Evolutionary conservation across 2,888 invertebrate species (phyloP), one percentile per base, ranked within the genome.

Genomic region (Spodoptera picta): DNA sequence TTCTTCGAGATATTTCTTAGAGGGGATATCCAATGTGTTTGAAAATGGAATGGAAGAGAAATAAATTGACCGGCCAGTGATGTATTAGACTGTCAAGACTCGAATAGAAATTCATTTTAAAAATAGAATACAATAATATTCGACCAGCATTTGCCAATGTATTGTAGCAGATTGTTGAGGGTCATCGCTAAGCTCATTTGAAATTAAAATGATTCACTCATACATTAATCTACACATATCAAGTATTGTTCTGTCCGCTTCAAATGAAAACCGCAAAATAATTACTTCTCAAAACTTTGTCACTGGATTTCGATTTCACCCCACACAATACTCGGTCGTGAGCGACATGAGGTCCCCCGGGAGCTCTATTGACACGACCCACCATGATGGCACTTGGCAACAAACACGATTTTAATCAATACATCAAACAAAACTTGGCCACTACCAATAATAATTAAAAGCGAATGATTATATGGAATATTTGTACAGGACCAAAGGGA

Each of bases 361-460:
- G 89, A 88, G 80, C 78, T 81, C 84, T 89, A 90, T 92, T 90
- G 90, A 91, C 89, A 83, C 85, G 75, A 79, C 83, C 77, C 84
- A 85, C 82, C 76, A 67, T 74, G 86, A 88, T 86, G 89, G 89
- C 93, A 92, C 92, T 92, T 91, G 85, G 87, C 84, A 83, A 89
- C 92, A 92, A 92, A 93, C 92, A 92, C 89, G 87, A 85, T 88
- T 92, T 92, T 94, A 94, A 94, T 94, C 94, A 94, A 94, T 94
- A 93, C 93, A 91, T 94, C 94, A 94, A 94, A 94, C 94, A 94
- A 88, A 91, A 92, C 90, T 91, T 89, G 86, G 87, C 90, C 90
- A 89, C 91, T 90, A 89, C 90, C 92, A 92, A 94, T 94, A 94
- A 94, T 94, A 94, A 94, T 94, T 94, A 94, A 94, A 94, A 94